Evolutionary conservation across 2,113 vertebrate species (phyloP).

Genomic region (Leucosticte australis): DNA sequence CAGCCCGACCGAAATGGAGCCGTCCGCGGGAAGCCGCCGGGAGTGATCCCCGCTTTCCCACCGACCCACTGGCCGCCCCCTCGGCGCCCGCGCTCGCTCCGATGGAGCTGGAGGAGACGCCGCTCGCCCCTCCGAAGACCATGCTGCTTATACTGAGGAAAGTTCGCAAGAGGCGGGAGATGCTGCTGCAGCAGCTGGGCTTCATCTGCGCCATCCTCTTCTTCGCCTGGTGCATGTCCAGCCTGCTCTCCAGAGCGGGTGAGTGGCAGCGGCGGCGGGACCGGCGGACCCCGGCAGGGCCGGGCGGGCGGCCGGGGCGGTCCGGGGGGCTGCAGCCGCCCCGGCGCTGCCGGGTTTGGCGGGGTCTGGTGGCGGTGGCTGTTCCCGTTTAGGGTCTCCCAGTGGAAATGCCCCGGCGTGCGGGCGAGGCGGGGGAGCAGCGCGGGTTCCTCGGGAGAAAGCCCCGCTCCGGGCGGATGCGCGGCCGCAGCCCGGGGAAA

Average conservation of each 20-base stretch:
- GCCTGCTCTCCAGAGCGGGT: constrained; percentile 85
- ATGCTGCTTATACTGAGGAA: constrained; percentile 75
- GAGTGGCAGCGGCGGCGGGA: constrained; percentile 58
- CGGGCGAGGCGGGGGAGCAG: background rate
- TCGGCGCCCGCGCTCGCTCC: background rate
- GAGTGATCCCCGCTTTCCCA: background rate
- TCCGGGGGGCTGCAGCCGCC: background rate
- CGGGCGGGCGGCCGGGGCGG: background rate
- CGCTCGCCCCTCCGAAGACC: background rate
- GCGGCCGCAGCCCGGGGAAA: background rate
- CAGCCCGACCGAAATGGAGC: constrained; percentile 38
- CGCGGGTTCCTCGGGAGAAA: background rate
- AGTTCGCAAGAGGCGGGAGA: constrained; percentile 92
- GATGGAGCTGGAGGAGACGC: constrained; percentile 28
- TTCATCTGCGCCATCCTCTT: constrained; percentile 90
- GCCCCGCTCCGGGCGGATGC: background rate
- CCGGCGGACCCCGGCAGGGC: background rate
- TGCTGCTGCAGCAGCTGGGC: constrained; percentile 89
- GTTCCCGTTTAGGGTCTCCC: background rate
- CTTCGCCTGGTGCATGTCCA: constrained; percentile 86
- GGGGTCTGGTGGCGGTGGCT: background rate
- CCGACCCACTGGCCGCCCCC: background rate
- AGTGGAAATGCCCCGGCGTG: background rate
- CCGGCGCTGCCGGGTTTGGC: background rate
- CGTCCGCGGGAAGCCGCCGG: background rate